Percentiles rank a stretch among this genome's conserved stretches.
phyloP scores from a whole-genome alignment of 2,797 vertebrate species.

The Podarcis siculus region DNA sequence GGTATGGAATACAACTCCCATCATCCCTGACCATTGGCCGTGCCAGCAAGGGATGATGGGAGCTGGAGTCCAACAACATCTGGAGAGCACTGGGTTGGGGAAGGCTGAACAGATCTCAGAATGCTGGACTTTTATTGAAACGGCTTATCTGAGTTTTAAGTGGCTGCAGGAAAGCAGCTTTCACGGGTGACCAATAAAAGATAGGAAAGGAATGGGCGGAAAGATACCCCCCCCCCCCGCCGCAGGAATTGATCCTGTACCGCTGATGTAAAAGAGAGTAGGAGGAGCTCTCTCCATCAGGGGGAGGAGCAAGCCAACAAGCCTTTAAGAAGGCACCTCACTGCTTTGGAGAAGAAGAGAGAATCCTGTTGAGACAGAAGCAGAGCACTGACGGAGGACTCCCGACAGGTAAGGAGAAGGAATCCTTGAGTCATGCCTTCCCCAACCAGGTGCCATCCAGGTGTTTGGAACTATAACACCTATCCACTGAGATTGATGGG shows the following conservation, averaged over 20 bases:
- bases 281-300: not conserved
- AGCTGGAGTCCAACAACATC: too few relatives aligned
- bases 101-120: not conserved
- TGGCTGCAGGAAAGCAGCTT: too few relatives aligned
- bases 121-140: not conserved
- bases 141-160: not conserved
- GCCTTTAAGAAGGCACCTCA: constrained; percentile 14
- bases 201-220: not conserved
- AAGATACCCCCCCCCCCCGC: not conserved
- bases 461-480: too few relatives aligned
- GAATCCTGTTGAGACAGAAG: not conserved
- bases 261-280: not conserved
- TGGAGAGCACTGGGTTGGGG: too few relatives aligned
- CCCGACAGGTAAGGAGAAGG: not conserved
- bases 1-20: too few relatives aligned
- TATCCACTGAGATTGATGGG: too few relatives aligned
- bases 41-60: too few relatives aligned
- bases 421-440: not conserved
- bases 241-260: not conserved
- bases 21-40: too few relatives aligned
- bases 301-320: not conserved
- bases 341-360: not conserved
- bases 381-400: not conserved
- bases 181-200: not conserved
- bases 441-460: too few relatives aligned